Evolutionary conservation across 2,113 vertebrate genomes (phyloP).

Genomic region (Esox niger): DNA sequence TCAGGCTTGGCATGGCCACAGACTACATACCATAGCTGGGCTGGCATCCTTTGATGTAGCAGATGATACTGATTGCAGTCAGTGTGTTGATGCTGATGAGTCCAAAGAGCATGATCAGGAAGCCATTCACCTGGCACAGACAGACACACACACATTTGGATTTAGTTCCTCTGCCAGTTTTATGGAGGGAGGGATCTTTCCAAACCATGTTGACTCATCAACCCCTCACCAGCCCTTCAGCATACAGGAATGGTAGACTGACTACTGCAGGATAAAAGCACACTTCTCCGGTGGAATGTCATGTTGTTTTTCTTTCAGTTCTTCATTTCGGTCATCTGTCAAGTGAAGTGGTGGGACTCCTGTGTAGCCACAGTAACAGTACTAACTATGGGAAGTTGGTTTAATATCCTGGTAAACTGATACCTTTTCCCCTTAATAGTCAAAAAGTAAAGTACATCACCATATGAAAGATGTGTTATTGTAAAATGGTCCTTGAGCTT

Average conservation of each 20-base stretch:
- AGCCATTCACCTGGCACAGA: conserved; percentile 54
- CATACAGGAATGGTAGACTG: conserved; percentile 15
- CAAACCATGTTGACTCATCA: conserved; percentile 18
- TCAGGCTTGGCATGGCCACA: conserved; percentile 24
- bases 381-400: background rate
- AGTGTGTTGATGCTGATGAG: conserved; percentile 64
- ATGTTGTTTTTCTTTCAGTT: background rate
- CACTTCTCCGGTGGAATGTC: background rate
- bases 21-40: conserved; percentile 47
- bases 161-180: conserved; percentile 16
- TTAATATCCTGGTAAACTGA: background rate
- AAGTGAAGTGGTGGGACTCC: background rate
- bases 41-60: conserved; percentile 60
- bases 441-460: background rate
- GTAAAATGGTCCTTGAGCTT: background rate
- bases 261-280: conserved; percentile 12
- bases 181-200: conserved; percentile 6
- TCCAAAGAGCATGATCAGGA: conserved; percentile 61
- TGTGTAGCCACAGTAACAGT: background rate
- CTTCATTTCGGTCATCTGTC: conserved; percentile 1
- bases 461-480: background rate
- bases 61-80: conserved; percentile 58
- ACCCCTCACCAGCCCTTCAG: conserved; percentile 8
- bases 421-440: background rate
- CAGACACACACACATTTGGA: conserved; percentile 13